Evolutionary conservation across 2,797 vertebrate genomes (phyloP).

Genomic region (Australoheros facetus): DNA sequence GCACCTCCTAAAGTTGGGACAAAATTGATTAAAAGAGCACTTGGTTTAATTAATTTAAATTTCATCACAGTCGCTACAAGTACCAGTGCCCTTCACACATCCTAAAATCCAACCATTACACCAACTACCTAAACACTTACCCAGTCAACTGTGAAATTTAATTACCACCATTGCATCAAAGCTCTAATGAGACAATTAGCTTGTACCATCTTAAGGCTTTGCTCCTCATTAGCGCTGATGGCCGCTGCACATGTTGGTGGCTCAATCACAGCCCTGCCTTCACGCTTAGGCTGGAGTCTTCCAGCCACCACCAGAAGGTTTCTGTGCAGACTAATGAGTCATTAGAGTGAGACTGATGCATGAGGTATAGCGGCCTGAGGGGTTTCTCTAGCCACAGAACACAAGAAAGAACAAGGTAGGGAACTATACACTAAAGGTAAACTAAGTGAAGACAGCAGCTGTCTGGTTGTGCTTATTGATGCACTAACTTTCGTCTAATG

Average conservation of each 20-base stretch:
- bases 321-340: constrained; percentile 46
- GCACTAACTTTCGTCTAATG: not conserved
- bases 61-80: not conserved
- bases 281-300: constrained; percentile 38
- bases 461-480: not conserved
- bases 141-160: constrained; percentile 51
- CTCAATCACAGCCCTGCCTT: constrained; percentile 25
- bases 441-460: not conserved
- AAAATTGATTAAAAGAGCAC: not conserved
- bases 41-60: constrained; percentile 5
- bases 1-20: not conserved
- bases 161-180: constrained; percentile 35
- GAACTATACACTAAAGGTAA: not conserved
- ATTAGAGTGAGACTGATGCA: constrained; percentile 34
- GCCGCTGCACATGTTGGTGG: constrained; percentile 15
- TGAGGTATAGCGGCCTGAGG: constrained; percentile 28
- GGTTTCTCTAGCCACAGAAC: constrained; percentile 25
- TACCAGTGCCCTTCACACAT: constrained; percentile 24
- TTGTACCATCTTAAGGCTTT: constrained; percentile 40
- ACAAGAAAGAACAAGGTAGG: not conserved
- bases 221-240: constrained; percentile 54
- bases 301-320: constrained; percentile 27
- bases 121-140: constrained; percentile 10
- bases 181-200: constrained; percentile 63
- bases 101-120: constrained; percentile 19